Base-by-base conservation (phyloP, 2,888 invertebrate genomes). In the Pasiphila rectangulata region DNA sequence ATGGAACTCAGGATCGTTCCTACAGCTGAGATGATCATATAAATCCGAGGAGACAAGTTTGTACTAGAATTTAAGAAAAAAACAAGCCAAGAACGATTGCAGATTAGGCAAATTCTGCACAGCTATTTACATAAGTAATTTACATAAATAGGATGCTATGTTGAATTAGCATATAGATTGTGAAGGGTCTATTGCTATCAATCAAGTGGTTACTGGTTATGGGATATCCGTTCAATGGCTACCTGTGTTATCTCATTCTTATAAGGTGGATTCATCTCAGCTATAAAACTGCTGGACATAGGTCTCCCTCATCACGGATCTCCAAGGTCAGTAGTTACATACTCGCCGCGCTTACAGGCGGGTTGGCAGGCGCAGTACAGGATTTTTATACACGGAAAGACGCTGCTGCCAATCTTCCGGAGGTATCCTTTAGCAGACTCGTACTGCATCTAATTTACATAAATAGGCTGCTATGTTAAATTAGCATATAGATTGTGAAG, bases 371-470 rank as follows among this genome's bases (percentile, higher is more conserved):
- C n/a, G n/a, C n/a, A n/a, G n/a, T n/a, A n/a, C n/a, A n/a, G n/a
- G n/a, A n/a, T n/a, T n/a, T n/a, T n/a, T n/a, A n/a, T n/a, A n/a
- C n/a, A n/a, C n/a, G n/a, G n/a, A n/a, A n/a, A n/a, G n/a, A n/a
- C n/a, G n/a, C n/a, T n/a, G n/a, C n/a, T n/a, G n/a, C n/a, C n/a
- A n/a, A n/a, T n/a, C n/a, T n/a, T n/a, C n/a, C n/a, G n/a, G n/a
- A n/a, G n/a, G n/a, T n/a, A n/a, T n/a, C n/a, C n/a, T n/a, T n/a
- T n/a, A n/a, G n/a, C n/a, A n/a, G n/a, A n/a, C n/a, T n/a, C n/a
- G n/a, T n/a, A n/a, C n/a, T n/a, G n/a, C n/a, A n/a, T n/a, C n/a
- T 80, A 76, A 78, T 80, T 77, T 76, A 73, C 78, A 80, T 83
- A 80, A 82, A 79, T 78, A 75, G 72, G 69, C 71, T 72, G 70